A percentile compares a stretch with the other conserved stretches of the same genome.
Conservation (phyloP, 2,797 vertebrate species). For the Chanos chanos region DNA sequence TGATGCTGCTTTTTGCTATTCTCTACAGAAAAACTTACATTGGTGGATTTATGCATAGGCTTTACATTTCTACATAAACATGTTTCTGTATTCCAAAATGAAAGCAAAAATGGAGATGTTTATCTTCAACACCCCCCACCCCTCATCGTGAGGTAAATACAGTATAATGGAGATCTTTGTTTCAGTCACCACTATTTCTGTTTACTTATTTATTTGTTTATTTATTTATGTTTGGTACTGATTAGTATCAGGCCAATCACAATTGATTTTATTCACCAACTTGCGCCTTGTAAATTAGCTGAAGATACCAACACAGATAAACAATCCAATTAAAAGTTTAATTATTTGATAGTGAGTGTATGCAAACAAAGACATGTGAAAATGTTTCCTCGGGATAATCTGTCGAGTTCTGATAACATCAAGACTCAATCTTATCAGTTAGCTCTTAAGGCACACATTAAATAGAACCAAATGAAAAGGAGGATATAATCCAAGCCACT, state of each 20-base stretch:
- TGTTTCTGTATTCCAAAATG: too few species aligned
- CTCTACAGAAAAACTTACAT: too few species aligned
- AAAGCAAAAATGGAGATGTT: background rate
- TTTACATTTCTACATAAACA: background rate
- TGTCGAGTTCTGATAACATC: background rate
- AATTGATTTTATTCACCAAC: constrained; percentile 36
- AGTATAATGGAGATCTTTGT: background rate
- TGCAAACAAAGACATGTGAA: background rate
- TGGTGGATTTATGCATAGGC: background rate
- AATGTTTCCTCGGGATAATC: background rate
- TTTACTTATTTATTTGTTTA: too few species aligned
- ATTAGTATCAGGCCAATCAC: constrained; percentile 28
- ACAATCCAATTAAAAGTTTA: constrained; percentile 27
- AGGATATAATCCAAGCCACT: too few species aligned
- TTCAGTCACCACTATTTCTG: background rate
- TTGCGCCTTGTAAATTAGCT: constrained; percentile 17
- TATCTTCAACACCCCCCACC: too few species aligned
- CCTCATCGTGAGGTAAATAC: too few species aligned
- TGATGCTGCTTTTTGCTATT: too few species aligned
- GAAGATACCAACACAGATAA: constrained; percentile 33
- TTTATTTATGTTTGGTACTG: constrained; percentile 10
- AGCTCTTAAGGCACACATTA: background rate
- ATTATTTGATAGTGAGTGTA: constrained; percentile 23
- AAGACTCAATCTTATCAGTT: background rate
- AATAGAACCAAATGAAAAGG: background rate